Evolutionary conservation across 2,797 vertebrate genomes (phyloP).

Genomic region (Onychomys torridus): DNA sequence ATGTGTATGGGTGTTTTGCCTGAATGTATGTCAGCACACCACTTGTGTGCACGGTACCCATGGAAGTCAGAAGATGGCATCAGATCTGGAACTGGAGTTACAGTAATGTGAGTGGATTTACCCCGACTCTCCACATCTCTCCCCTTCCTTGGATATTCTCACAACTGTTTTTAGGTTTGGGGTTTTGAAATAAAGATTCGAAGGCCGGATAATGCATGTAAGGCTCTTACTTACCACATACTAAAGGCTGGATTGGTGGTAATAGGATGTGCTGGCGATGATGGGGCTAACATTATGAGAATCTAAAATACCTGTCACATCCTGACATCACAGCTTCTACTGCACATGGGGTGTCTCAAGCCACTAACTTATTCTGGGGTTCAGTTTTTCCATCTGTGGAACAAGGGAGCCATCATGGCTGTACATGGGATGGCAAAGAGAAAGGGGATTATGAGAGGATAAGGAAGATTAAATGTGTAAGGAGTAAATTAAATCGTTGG

Average conservation of each 20-base stretch:
- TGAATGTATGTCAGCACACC: not conserved
- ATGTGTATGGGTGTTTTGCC: not conserved
- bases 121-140: not conserved
- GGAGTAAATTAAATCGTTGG: not conserved
- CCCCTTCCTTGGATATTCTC: not conserved
- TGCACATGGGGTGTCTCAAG: not conserved
- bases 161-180: not conserved
- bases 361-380: not conserved
- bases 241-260: not conserved
- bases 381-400: not conserved
- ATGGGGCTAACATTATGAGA: not conserved
- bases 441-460: not conserved
- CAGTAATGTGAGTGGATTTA: not conserved
- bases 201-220: not conserved
- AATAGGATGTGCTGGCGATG: not conserved
- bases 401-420: not conserved
- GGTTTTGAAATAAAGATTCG: constrained; percentile 32
- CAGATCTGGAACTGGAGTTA: not conserved
- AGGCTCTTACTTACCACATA: not conserved
- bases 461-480: not conserved
- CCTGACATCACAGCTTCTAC: not conserved
- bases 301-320: not conserved
- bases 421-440: not conserved
- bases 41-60: not conserved
- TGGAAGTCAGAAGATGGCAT: not conserved